Evolutionary conservation across 2,888 invertebrate species (phyloP).

Genomic region (Phoenoteleia sp.): DNA sequence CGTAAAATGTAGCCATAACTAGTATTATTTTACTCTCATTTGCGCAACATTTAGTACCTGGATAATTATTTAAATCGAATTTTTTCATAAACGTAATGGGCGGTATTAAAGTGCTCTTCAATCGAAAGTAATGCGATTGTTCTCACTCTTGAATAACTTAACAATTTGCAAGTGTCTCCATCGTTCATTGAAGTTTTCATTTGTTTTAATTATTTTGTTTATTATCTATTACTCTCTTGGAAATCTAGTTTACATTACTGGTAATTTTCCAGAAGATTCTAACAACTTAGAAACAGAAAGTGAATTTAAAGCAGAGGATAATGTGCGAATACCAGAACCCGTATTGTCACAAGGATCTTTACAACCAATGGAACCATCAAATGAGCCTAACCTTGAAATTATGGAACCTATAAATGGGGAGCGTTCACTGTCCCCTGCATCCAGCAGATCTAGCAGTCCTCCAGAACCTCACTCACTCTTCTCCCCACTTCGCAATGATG

Average conservation of each 20-base stretch:
- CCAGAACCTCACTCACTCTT: constrained; percentile 24
- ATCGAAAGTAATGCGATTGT: neutral
- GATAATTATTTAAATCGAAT: constrained; percentile 35
- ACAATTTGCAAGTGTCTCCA: neutral
- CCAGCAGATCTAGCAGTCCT: constrained; percentile 28
- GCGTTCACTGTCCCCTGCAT: neutral
- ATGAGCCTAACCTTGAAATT: too few relatives aligned
- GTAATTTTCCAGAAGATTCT: too few relatives aligned
- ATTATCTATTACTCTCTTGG: too few relatives aligned
- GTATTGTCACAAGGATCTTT: too few relatives aligned
- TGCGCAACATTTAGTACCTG: constrained; percentile 17
- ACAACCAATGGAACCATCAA: too few relatives aligned
- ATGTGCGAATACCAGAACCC: neutral
- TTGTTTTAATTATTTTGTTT: too few relatives aligned
- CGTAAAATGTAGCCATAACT: constrained; percentile 43
- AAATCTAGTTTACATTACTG: too few relatives aligned
- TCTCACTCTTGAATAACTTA: neutral
- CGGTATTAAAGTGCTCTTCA: constrained; percentile 1
- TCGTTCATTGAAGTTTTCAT: neutral
- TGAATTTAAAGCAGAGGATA: too few relatives aligned
- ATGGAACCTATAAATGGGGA: constrained; percentile 31
- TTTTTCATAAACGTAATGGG: neutral
- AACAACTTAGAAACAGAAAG: too few relatives aligned
- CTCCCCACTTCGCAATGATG: constrained; percentile 17
- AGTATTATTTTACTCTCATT: constrained; percentile 47